phyloP scores from a whole-genome alignment of 2,888 invertebrate genomes.

The Aporophyla lueneburgensis region DNA sequence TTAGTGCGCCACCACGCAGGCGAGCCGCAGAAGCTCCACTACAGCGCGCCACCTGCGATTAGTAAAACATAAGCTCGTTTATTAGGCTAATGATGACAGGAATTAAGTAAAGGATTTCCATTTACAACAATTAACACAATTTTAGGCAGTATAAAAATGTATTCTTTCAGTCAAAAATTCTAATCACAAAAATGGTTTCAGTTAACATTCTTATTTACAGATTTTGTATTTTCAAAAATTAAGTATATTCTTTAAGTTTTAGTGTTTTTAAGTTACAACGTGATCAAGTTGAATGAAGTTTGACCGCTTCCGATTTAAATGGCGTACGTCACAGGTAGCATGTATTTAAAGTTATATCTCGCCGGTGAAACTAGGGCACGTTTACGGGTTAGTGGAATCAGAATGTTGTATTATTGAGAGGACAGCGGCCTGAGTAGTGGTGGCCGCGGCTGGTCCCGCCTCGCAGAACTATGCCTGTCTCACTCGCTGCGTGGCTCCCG shows the following conservation, averaged over 20 bases:
- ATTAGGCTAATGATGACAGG: not conserved
- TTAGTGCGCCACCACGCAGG: constrained; percentile 24
- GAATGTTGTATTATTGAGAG: constrained; percentile 54
- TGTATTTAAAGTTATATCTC: constrained; percentile 20
- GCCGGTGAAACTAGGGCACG: constrained; percentile 18
- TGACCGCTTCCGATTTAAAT: constrained; percentile 9
- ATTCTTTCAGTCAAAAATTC: not conserved
- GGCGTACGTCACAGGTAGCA: constrained; percentile 5
- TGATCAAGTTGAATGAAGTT: not conserved
- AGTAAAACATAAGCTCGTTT: not conserved
- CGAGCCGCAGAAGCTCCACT: constrained; percentile 43
- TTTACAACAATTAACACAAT: not conserved
- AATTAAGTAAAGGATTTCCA: not conserved
- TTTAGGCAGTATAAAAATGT: not conserved
- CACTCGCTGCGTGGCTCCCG: constrained; percentile 10
- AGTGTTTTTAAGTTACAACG: not conserved
- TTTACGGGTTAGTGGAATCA: constrained; percentile 48
- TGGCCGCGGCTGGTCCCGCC: constrained; percentile 13
- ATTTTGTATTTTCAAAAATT: not conserved
- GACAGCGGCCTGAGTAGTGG: constrained; percentile 25
- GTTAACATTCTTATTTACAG: not conserved
- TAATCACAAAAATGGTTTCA: not conserved
- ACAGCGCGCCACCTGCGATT: not conserved
- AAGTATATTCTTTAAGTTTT: not conserved
- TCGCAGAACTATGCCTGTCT: constrained; percentile 29